These are phyloP conservation scores for Suncus etruscus DNA, from an alignment of 2,113 vertebrate species.

Conservation along the genomic window DNA sequence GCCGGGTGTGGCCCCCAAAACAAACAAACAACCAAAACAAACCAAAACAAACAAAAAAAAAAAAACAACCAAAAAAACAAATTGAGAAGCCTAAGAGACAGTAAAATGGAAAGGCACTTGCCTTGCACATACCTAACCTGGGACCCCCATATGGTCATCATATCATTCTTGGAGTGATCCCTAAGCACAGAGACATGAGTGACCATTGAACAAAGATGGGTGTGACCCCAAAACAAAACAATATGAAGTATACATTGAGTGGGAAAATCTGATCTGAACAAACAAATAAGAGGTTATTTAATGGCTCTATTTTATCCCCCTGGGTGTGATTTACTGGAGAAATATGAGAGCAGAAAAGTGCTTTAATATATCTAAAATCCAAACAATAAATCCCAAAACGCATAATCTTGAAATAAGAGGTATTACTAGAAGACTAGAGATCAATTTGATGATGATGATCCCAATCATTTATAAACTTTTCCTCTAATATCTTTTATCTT, in stretches of 20 bases:
- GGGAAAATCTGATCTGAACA: constrained; percentile 14
- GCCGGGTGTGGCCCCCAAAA: too few species aligned
- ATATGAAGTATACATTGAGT: background rate
- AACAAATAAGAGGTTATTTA: background rate
- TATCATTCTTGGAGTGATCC: too few species aligned
- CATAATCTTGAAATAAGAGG: background rate
- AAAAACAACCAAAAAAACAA: too few species aligned
- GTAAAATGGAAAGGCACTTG: too few species aligned
- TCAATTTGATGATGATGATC: background rate
- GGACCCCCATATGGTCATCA: too few species aligned
- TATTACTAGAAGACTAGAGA: background rate
- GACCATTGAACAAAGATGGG: too few species aligned
- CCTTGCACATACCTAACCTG: too few species aligned
- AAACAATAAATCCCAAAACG: constrained; percentile 12
- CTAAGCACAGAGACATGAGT: too few species aligned
- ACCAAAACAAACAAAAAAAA: too few species aligned
- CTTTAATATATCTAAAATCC: background rate
- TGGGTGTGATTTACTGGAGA: constrained; percentile 35
- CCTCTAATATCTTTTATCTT: background rate
- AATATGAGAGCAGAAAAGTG: background rate
- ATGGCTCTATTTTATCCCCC: background rate
- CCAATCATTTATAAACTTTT: background rate
- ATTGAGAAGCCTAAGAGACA: too few species aligned
- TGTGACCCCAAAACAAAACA: too few species aligned
- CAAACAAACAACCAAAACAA: too few species aligned